phyloP scores from a whole-genome alignment of 2,888 invertebrate species.

The Melieria crassipennis region DNA sequence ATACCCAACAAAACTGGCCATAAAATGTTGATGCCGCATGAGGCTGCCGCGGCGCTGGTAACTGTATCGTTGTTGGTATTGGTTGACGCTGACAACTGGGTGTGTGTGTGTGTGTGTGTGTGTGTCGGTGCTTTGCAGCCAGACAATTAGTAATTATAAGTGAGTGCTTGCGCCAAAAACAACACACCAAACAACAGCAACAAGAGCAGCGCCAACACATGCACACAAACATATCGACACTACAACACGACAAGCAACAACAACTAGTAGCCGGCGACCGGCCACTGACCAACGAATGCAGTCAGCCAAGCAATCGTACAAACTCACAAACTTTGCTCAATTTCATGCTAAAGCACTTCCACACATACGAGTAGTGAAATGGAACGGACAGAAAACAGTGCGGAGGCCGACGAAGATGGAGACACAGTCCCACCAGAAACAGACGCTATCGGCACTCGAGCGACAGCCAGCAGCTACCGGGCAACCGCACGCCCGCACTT shows the following conservation, averaged over 20 bases:
- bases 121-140: conserved; percentile 25
- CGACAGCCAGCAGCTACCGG: conserved; percentile 32
- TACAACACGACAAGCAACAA: conserved; percentile 9
- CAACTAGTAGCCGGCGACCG: conserved; percentile 10
- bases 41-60: no score
- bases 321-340: conserved; percentile 30
- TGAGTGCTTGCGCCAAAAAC: conserved; percentile 19
- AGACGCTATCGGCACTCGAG: neutral
- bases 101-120: neutral
- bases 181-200: neutral
- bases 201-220: conserved; percentile 16
- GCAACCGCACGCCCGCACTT: neutral
- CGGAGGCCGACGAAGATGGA: neutral
- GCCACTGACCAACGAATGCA: conserved; percentile 17
- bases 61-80: no score
- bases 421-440: neutral
- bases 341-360: conserved; percentile 40
- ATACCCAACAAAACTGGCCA: conserved; percentile 14
- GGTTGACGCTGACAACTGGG: no score
- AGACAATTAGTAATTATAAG: conserved; percentile 38
- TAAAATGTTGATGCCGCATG: neutral
- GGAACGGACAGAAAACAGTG: no score
- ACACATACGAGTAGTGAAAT: conserved; percentile 28
- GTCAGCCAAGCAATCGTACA: conserved; percentile 21
- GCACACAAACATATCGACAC: conserved; percentile 13